Evolutionary conservation across 2,888 invertebrate genomes (phyloP), one percentile per base, ranked within the genome.

Genomic region (Nudaria mundana): DNA sequence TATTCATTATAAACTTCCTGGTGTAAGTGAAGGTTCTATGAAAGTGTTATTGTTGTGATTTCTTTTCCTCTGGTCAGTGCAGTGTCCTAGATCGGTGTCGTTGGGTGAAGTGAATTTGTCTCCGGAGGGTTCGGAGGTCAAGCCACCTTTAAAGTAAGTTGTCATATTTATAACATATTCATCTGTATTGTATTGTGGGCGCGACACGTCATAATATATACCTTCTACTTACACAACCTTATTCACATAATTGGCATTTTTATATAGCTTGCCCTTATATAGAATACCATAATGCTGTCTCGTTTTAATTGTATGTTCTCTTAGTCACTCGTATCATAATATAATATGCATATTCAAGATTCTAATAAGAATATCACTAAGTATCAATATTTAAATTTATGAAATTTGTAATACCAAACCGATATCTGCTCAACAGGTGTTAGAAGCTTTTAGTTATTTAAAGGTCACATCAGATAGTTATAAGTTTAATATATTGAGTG

Each of bases 191-290:
- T 56, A 58, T 61, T 61, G 81, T 81, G 77, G 81, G 78, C 68
- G 82, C 70, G 85, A 86, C 87, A 87, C 87, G 87, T 88, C 85
- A 85, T 75, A n/a, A n/a, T n/a, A n/a, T n/a, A n/a, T n/a, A n/a
- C n/a, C n/a, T 56, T 40, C 46, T 50, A 66, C 69, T 66, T 63
- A 62, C 56, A 50, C 58, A 66, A 64, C 76, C 73, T 73, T 76
- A 71, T 76, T 62, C 28, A 65, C 58, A 47, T 54, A 51, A 53
- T 55, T 56, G 47, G 40, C 30, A 30, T 40, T 42, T n/a, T 30
- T 32, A 30, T 42, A 12, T 26, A 29, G 8, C 31, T 23, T 31
- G 11, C 32, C 32, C 37, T 25, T 15, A 15, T 30, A 30, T 30
- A 31, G 10, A 33, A 22, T 25, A 14, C 25, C 28, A 33, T 36